Conservation (phyloP, 2,797 vertebrate species). For the Gymnoscopelus microlampas region DNA sequence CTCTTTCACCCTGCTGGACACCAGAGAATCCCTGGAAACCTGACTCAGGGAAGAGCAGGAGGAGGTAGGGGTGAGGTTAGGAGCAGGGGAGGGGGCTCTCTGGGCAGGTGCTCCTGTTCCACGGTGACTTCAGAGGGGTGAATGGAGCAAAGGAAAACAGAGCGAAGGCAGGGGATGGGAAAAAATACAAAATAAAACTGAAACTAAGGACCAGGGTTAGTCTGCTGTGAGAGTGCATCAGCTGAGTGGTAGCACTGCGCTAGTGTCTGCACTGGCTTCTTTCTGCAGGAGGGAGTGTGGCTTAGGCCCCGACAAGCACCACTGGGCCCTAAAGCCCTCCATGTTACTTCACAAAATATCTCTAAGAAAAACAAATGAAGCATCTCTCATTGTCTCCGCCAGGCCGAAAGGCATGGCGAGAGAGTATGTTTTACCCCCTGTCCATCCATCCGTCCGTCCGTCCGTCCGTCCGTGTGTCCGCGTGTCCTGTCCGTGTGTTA, state of each 20-base stretch:
- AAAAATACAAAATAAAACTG: conserved; percentile 8
- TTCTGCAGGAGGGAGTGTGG: conserved; percentile 80
- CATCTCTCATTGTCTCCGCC: too few relatives aligned
- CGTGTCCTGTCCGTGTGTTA: too few relatives aligned
- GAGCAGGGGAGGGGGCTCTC: background rate
- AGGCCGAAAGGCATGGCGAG: too few relatives aligned
- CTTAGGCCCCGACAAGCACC: conserved; percentile 52
- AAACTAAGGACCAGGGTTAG: conserved; percentile 27
- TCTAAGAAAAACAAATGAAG: conserved; percentile 26
- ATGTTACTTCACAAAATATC: background rate
- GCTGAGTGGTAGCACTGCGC: conserved; percentile 87
- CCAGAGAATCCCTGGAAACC: conserved; percentile 5
- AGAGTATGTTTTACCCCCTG: too few relatives aligned
- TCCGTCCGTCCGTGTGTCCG: too few relatives aligned
- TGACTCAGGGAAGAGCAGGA: conserved; percentile 8
- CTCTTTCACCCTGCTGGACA: conserved; percentile 41
- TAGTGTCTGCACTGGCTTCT: conserved; percentile 84
- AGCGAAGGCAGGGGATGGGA: background rate
- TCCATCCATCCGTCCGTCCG: too few relatives aligned
- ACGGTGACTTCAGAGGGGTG: conserved; percentile 8
- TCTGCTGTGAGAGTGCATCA: conserved; percentile 76
- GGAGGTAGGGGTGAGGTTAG: conserved; percentile 24
- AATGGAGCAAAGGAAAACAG: conserved; percentile 35
- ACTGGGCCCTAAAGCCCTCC: conserved; percentile 91
- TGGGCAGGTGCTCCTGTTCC: conserved; percentile 17